Conservation (phyloP, 2,888 invertebrate species). For the Harmothoe impar region DNA sequence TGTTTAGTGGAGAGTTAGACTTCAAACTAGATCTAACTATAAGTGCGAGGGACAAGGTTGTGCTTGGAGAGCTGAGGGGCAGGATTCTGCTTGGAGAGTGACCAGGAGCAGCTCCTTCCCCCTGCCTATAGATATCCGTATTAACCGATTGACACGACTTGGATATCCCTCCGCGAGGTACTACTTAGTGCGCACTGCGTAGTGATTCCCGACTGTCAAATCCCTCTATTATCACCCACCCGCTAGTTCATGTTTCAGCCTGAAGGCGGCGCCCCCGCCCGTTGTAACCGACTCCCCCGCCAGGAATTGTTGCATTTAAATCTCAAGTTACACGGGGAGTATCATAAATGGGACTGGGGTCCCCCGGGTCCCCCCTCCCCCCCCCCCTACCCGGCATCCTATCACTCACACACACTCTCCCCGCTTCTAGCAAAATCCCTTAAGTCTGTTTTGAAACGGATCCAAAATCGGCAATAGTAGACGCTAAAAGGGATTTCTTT, state of each 20-base stretch:
- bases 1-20: too few relatives aligned
- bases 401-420: background rate
- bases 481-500: conserved; percentile 44
- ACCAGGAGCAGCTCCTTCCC: background rate
- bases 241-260: conserved; percentile 2
- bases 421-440: background rate
- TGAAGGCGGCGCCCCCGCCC: background rate
- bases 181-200: conserved; percentile 27
- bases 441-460: conserved; percentile 57
- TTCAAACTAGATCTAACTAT: too few relatives aligned
- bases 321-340: conserved; percentile 35
- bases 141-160: conserved; percentile 24
- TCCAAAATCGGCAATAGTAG: conserved; percentile 50
- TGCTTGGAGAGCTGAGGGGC: too few relatives aligned
- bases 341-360: conserved; percentile 16
- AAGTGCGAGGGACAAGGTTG: too few relatives aligned
- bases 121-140: conserved; percentile 10
- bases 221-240: conserved; percentile 45
- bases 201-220: conserved; percentile 28
- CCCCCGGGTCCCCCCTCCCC: background rate
- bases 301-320: conserved; percentile 58
- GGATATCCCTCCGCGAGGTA: conserved; percentile 25
- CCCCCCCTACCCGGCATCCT: too few relatives aligned
- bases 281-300: conserved; percentile 28
- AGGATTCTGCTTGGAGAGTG: too few relatives aligned